Evolutionary conservation across 2,113 vertebrate species (phyloP), one percentile per base, ranked within the genome.

Genomic region (Anoura caudifer): DNA sequence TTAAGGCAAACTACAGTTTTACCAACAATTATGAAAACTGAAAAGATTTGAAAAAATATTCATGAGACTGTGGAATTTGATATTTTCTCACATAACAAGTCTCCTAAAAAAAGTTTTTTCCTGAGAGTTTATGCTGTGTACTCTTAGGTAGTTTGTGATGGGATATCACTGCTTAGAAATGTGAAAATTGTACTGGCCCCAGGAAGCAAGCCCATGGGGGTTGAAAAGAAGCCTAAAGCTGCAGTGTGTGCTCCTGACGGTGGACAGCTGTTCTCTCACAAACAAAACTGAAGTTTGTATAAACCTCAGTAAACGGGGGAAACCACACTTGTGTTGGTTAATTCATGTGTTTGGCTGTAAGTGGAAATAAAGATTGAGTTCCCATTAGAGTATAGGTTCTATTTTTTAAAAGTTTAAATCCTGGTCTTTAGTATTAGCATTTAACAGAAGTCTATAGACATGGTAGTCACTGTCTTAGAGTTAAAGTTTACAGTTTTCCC

Each of bases 281-380:
- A 95, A 94, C 65, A 85, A 95, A 84, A 83, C 31, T 67, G 45
- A 94, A 93, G 81, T 93, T 86, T 87, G 76, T 56, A 36, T 83
- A 56, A 90, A 90, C 33, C 77, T 56, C 84, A 50, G 47, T 41
- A 93, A 96, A 59, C 31, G 38, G 13, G 20, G 20, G 61, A 90
- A 92, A 94, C 15, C 73, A 43, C 43, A 54, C 69, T 10, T 59
- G 92, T 73, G 13, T 45, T 82, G 36, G 26, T 81, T 36, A 36
- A 36, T 69, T 65, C 91, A 28, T 73, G 54, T 94, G 56, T 91
- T 87, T 86, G 47, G 19, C 7, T 70, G 5, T 65, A 54, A 93
- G 70, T 87, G 41, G 75, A 77, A 75, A 65, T 77, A 73, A 92
- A 96, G 28, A 73, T 75, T 31, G 41, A 83, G 65, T 95, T 31